These are phyloP conservation scores for Gymnogyps californianus DNA, from an alignment of 2,113 vertebrate genomes.

Conservation along the genomic window DNA sequence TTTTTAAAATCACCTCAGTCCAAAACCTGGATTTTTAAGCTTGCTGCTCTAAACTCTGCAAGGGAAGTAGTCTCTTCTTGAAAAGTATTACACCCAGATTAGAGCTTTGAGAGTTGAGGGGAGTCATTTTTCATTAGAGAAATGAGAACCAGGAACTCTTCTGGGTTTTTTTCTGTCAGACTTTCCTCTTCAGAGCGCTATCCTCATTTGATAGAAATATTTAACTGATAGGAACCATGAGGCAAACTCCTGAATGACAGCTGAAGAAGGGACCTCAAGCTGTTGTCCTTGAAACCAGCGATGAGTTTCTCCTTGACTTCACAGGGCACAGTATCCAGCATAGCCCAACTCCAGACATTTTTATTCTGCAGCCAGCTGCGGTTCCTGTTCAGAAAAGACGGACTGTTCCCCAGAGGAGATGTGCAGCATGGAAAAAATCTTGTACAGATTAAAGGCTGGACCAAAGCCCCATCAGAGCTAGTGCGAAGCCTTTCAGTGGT, in stretches of 20 bases:
- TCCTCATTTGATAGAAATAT: neutral
- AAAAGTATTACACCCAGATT: neutral
- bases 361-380: neutral
- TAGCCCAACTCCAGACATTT: neutral
- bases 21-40: neutral
- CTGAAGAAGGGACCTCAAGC: neutral
- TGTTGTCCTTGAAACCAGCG: conserved; percentile 27
- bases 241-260: neutral
- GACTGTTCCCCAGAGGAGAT: neutral
- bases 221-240: neutral
- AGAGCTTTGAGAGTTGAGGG: neutral
- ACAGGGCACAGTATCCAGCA: neutral
- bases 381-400: neutral
- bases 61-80: neutral
- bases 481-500: neutral
- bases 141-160: neutral
- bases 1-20: neutral
- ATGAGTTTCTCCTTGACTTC: neutral
- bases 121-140: neutral
- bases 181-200: neutral
- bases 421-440: neutral
- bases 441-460: neutral
- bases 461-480: neutral
- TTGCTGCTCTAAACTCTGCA: neutral
- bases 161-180: neutral